A percentile compares a stretch with the other conserved stretches of the same genome.
Evolutionary conservation across 2,113 vertebrate species (phyloP).

Genomic region (Lates calcarifer): DNA sequence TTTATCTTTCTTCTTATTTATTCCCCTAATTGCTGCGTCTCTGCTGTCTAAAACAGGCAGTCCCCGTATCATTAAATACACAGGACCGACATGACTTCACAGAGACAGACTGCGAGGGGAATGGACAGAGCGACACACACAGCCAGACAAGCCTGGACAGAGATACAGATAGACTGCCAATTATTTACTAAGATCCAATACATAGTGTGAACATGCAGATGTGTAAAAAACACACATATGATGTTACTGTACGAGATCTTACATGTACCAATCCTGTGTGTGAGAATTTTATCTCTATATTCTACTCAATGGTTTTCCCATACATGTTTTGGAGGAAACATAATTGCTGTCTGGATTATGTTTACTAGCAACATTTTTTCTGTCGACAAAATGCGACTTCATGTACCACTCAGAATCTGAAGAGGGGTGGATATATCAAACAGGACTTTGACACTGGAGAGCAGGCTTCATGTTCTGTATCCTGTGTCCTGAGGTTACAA

Average conservation of each 20-base stretch:
- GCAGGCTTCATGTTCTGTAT: neutral
- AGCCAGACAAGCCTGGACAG: neutral
- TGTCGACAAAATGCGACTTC: neutral
- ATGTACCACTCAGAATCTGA: neutral
- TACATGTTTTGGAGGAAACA: neutral
- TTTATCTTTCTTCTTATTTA: conserved; percentile 84
- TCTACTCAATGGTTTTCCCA: neutral
- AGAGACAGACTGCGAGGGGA: conserved; percentile 30
- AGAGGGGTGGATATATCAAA: neutral
- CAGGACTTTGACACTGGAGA: neutral
- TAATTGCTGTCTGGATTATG: neutral
- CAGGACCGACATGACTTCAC: conserved; percentile 40
- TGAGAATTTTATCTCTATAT: neutral
- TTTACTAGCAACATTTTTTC: too few species aligned
- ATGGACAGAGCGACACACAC: conserved; percentile 32
- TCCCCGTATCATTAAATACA: conserved; percentile 67
- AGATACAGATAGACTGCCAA: neutral
- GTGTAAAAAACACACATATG: neutral
- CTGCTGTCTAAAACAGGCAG: conserved; percentile 66
- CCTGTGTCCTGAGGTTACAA: too few species aligned
- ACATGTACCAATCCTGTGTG: neutral
- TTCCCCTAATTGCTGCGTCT: conserved; percentile 77
- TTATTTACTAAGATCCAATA: neutral
- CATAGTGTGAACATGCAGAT: neutral
- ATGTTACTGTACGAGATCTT: neutral